Percentiles rank a stretch among this genome's conserved stretches.
Conservation (phyloP, 2,888 invertebrate genomes). For the Oligia latruncula region DNA sequence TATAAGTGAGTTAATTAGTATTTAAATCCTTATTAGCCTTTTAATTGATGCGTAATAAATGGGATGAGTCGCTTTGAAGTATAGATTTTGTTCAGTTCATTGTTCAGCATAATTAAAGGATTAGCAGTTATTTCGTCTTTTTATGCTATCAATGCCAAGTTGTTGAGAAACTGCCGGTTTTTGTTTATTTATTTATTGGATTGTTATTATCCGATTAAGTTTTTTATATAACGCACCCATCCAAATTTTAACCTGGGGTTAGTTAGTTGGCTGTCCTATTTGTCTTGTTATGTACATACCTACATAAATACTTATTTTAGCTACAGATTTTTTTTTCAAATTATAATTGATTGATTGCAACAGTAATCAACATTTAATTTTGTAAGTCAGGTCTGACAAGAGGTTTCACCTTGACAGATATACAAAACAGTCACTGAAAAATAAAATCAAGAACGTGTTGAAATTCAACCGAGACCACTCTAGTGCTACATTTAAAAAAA, state of each 20-base stretch:
- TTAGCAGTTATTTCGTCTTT: slow-evolving; percentile 33
- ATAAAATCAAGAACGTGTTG: not conserved
- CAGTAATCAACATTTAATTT: not conserved
- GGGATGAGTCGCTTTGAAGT: slow-evolving; percentile 43
- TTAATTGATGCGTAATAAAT: slow-evolving; percentile 35
- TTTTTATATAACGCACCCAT: not conserved
- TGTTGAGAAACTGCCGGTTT: slow-evolving; percentile 3
- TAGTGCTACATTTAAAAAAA: not conserved
- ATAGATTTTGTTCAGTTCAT: slow-evolving; percentile 41
- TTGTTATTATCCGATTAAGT: not conserved
- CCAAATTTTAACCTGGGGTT: not conserved
- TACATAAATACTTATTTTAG: not conserved
- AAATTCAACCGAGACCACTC: not conserved
- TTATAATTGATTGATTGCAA: not conserved
- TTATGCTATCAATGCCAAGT: slow-evolving; percentile 38
- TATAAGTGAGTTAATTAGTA: slow-evolving; percentile 21
- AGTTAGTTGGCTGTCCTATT: not conserved
- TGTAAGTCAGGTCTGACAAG: not conserved
- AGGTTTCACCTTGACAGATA: not conserved
- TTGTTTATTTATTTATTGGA: not conserved
- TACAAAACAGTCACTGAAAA: not conserved
- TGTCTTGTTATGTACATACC: not conserved
- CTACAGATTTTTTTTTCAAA: not conserved
- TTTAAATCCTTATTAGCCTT: slow-evolving; percentile 33
- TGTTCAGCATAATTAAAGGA: slow-evolving; percentile 48